A percentile compares a stretch with the other conserved stretches of the same genome.
These are phyloP conservation scores for Bombus waltoni DNA, from an alignment of 1,140 invertebrate species.

Conservation along the genomic window DNA sequence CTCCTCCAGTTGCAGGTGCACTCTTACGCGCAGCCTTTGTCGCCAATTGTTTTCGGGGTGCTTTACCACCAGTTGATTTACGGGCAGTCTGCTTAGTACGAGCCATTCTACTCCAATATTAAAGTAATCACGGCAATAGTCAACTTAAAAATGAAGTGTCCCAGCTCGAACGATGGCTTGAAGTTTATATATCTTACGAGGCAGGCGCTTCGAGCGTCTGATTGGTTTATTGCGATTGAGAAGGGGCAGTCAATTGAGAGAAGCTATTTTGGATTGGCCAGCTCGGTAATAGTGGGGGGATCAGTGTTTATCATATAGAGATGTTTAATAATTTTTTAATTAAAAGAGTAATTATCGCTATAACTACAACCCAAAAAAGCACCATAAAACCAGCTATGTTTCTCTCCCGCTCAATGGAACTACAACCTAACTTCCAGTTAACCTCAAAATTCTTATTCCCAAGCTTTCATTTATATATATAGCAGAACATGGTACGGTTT, in stretches of 20 bases:
- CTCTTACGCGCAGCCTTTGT: slow-evolving; percentile 89
- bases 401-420: too few species aligned
- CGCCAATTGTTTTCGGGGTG: slow-evolving; percentile 89
- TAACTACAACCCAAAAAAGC: too few species aligned
- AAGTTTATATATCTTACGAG: not conserved
- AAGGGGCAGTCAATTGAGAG: not conserved
- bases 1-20: slow-evolving; percentile 91
- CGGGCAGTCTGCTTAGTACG: slow-evolving; percentile 66
- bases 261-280: not conserved
- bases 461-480: slow-evolving; percentile 42
- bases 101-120: slow-evolving; percentile 30
- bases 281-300: not conserved
- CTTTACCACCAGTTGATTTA: slow-evolving; percentile 80
- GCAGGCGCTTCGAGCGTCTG: not conserved
- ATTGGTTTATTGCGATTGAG: slow-evolving; percentile 28
- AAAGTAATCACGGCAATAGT: rapidly evolving
- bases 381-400: too few species aligned
- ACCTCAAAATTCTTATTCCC: too few species aligned
- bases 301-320: not conserved
- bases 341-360: not conserved
- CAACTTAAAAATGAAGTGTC: not conserved
- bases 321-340: not conserved
- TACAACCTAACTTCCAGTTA: too few species aligned
- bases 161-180: rapidly evolving
- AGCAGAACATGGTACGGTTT: slow-evolving; percentile 60